These are phyloP conservation scores for Adelognathus sp. DNA, from an alignment of 2,888 invertebrate genomes.

Conservation along the genomic window DNA sequence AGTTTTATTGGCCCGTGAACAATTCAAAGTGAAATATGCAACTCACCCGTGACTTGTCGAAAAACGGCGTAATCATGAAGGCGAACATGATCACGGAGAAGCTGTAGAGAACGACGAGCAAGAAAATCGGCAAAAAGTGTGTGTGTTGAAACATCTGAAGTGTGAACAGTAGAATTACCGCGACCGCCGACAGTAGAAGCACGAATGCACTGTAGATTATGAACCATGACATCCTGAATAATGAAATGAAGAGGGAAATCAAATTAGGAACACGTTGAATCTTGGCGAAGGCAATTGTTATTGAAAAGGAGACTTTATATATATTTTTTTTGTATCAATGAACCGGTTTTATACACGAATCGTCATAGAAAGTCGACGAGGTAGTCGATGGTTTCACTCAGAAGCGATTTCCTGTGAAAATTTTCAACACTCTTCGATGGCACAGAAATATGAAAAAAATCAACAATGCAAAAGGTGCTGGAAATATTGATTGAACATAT, in stretches of 20 bases:
- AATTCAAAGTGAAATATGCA: background rate
- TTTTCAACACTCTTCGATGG: too few species aligned
- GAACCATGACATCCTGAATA: conserved; percentile 91
- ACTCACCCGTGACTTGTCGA: conserved; percentile 91
- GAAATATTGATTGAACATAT: too few species aligned
- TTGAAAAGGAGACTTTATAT: too few species aligned
- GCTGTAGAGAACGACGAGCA: conserved; percentile 90
- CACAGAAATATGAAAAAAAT: too few species aligned
- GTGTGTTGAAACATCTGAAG: conserved; percentile 90
- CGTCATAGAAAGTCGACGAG: too few species aligned
- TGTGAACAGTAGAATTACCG: conserved; percentile 87
- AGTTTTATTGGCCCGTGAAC: background rate
- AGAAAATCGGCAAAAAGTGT: conserved; percentile 89
- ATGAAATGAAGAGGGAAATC: background rate
- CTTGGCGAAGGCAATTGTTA: too few species aligned
- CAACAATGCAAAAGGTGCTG: too few species aligned
- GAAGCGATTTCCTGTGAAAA: too few species aligned
- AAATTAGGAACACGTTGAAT: background rate
- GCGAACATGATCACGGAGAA: conserved; percentile 91
- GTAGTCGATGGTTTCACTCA: too few species aligned
- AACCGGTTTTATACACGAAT: too few species aligned
- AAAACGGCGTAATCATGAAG: conserved; percentile 93
- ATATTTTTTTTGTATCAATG: too few species aligned
- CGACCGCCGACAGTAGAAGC: conserved; percentile 86
- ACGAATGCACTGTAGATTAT: conserved; percentile 89